Conservation (phyloP, 37 sponge, comb jelly and placozoan species). For the Cladorhizidae sp. region DNA sequence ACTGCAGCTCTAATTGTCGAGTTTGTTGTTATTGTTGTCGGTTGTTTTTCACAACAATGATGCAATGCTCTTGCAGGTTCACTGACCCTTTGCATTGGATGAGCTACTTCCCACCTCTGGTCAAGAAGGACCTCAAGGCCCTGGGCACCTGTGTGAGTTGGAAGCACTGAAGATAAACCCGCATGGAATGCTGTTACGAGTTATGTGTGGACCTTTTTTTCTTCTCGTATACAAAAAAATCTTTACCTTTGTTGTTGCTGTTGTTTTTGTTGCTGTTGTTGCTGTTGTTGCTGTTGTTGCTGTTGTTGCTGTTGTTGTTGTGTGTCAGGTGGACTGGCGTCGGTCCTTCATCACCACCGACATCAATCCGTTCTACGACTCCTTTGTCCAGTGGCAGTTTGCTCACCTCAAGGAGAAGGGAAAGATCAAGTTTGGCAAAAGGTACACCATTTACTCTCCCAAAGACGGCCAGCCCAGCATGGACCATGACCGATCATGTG, state of each 20-base stretch:
- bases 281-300: neutral
- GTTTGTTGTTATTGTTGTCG: neutral
- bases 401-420: slow-evolving; percentile 81
- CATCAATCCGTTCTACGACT: slow-evolving; percentile 97
- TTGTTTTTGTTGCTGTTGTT: neutral
- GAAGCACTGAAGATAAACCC: too few relatives aligned
- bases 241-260: neutral
- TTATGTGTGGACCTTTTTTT: neutral
- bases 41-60: neutral
- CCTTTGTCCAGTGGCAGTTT: slow-evolving; percentile 98
- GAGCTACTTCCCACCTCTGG: slow-evolving; percentile 88
- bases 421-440: slow-evolving; percentile 96
- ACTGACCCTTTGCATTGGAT: slow-evolving; percentile 92
- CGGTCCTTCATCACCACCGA: slow-evolving; percentile 98
- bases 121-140: slow-evolving; percentile 74
- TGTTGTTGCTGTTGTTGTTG: neutral
- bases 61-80: slow-evolving; percentile 69
- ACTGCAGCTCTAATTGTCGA: too few relatives aligned
- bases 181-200: too few relatives aligned
- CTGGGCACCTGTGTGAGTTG: slow-evolving; percentile 81
- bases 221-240: too few relatives aligned
- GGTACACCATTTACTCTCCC: slow-evolving; percentile 93
- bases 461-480: slow-evolving; percentile 96
- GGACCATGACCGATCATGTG: slow-evolving; percentile 96
- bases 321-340: slow-evolving; percentile 94